A percentile compares a stretch with the other conserved stretches of the same genome.
Evolutionary conservation across 2,888 invertebrate species (phyloP).

Genomic region (Octodonta nipae): DNA sequence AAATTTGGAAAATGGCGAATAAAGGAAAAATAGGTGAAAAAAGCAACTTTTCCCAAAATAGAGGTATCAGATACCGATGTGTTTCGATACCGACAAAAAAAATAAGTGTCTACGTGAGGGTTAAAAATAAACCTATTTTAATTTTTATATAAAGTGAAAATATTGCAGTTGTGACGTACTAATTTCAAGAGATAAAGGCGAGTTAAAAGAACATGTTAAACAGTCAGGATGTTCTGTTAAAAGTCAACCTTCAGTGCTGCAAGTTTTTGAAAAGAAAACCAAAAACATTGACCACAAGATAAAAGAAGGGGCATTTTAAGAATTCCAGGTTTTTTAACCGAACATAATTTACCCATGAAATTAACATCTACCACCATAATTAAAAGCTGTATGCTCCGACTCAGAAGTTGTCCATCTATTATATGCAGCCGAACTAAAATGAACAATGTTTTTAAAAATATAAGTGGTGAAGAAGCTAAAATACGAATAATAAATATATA

Average conservation of each 20-base stretch:
- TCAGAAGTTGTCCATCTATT: constrained; percentile 9
- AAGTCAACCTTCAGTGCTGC: not conserved
- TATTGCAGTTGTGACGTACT: not conserved
- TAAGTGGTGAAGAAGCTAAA: constrained; percentile 5
- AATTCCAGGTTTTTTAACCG: constrained; percentile 8
- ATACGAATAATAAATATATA: constrained; percentile 6
- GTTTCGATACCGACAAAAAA: no score
- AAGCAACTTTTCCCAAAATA: no score
- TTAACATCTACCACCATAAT: constrained; percentile 9
- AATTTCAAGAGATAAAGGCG: not conserved
- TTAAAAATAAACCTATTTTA: no score
- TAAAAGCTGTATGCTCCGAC: constrained; percentile 8
- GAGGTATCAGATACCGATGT: no score
- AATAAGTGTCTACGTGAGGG: no score
- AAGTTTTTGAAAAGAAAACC: not conserved
- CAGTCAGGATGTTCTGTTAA: not conserved
- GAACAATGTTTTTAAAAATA: constrained; percentile 7
- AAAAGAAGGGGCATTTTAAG: constrained; percentile 8
- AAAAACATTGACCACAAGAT: no score
- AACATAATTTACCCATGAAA: constrained; percentile 11
- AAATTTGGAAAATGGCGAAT: no score
- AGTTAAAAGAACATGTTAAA: not conserved
- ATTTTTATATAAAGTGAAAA: not conserved
- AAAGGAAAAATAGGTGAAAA: no score
- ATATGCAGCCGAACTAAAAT: constrained; percentile 9